Conservation (phyloP, 1,140 invertebrate genomes). For the Ruditapes philippinarum region DNA sequence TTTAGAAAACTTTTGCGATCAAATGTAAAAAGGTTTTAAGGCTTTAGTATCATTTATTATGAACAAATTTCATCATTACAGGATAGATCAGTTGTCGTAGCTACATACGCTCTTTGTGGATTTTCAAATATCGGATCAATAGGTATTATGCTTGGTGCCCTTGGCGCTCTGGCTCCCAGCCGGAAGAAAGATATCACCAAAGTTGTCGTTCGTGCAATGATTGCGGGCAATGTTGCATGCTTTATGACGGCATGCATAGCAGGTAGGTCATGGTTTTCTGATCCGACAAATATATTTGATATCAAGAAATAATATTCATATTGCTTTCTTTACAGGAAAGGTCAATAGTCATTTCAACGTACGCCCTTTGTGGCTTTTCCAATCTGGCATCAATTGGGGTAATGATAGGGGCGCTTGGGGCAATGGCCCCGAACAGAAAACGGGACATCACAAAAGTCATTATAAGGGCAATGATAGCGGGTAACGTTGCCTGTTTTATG, state of each 20-base stretch:
- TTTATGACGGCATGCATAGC: conserved; percentile 87
- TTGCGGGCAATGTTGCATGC: conserved; percentile 94
- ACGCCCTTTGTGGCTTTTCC: conserved; percentile 98
- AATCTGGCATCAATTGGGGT: conserved; percentile 97
- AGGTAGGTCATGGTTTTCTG: conserved; percentile 31
- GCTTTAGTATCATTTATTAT: too few relatives aligned
- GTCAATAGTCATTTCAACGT: conserved; percentile 95
- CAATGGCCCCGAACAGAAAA: conserved; percentile 93
- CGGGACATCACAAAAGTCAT: conserved; percentile 89
- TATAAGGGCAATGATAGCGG: conserved; percentile 94
- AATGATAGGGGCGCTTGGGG: conserved; percentile 93
- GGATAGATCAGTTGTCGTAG: conserved; percentile 92
- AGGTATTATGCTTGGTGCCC: conserved; percentile 94
- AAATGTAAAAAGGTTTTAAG: too few relatives aligned
- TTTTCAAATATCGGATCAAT: conserved; percentile 97
- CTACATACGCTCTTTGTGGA: conserved; percentile 97
- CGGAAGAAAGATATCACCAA: conserved; percentile 83
- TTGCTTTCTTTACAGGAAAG: conserved; percentile 88
- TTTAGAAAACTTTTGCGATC: too few relatives aligned
- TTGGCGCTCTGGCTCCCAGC: conserved; percentile 92
- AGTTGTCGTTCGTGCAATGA: conserved; percentile 93
- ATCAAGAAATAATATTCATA: background rate
- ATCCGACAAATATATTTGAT: background rate
- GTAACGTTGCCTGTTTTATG: conserved; percentile 94
- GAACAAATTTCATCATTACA: conserved; percentile 82